Conservation (phyloP, 2,888 invertebrate species). For the Cantharis flavilabris region DNA sequence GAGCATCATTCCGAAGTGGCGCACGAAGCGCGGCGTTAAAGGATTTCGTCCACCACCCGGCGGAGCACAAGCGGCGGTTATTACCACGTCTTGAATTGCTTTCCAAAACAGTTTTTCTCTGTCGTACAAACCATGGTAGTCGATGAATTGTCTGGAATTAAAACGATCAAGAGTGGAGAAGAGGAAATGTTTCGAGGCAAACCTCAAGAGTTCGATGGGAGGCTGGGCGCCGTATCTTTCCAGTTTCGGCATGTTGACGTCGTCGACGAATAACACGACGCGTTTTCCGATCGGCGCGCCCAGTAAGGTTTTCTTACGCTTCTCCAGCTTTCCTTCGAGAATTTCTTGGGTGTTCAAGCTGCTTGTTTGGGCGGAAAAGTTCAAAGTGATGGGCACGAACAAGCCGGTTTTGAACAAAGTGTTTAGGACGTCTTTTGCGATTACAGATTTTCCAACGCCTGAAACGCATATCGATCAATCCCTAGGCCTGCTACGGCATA, state of each 20-base stretch:
- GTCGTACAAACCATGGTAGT: conserved; percentile 84
- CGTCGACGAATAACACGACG: conserved; percentile 85
- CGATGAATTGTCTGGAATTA: conserved; percentile 68
- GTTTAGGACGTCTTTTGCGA: conserved; percentile 76
- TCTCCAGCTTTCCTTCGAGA: conserved; percentile 83
- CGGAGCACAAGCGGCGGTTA: conserved; percentile 85
- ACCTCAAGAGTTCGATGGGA: conserved; percentile 86
- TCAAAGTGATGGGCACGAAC: conserved; percentile 78
- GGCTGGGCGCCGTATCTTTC: conserved; percentile 91
- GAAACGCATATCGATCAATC: conserved; percentile 29
- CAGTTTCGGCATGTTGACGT: conserved; percentile 88
- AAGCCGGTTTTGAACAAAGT: conserved; percentile 63
- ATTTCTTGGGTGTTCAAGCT: conserved; percentile 84
- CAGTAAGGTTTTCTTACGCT: conserved; percentile 75
- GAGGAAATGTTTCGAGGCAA: neutral
- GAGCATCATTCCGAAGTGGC: conserved; percentile 86
- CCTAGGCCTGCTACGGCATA: no score
- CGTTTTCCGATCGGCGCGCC: conserved; percentile 85
- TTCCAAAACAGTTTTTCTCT: conserved; percentile 89
- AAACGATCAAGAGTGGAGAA: neutral
- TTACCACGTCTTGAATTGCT: conserved; percentile 79
- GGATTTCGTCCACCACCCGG: conserved; percentile 90
- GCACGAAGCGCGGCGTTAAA: conserved; percentile 79
- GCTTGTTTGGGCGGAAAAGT: conserved; percentile 91
- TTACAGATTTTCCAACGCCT: conserved; percentile 90